Evolutionary conservation across 2,888 invertebrate species (phyloP).

Genomic region (Cylloceria caligata): DNA sequence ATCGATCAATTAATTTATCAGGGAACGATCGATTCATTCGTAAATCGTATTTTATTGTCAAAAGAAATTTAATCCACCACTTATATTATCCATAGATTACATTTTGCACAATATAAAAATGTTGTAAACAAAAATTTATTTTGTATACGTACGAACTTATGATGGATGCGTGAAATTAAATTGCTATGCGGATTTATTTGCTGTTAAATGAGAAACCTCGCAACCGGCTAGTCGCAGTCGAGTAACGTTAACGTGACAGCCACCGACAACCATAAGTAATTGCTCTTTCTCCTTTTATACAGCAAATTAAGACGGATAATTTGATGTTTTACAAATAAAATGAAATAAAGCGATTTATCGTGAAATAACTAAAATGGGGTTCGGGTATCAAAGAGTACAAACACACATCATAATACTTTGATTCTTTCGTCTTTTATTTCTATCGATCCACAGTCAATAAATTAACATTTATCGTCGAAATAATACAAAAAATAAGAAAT

Average conservation of each 20-base stretch:
- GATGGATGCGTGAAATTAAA: not conserved
- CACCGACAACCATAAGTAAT: not conserved
- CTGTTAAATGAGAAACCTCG: not conserved
- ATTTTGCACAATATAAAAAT: no score
- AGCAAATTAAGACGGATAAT: not conserved
- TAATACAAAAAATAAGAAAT: slow-evolving; percentile 76
- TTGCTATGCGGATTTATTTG: not conserved
- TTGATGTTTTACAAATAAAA: not conserved
- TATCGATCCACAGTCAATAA: slow-evolving; percentile 82
- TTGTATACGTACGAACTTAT: not conserved
- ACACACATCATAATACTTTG: slow-evolving; percentile 51
- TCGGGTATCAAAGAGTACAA: slow-evolving; percentile 17
- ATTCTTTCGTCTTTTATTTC: slow-evolving; percentile 80
- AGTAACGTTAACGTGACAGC: not conserved
- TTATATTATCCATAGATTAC: no score
- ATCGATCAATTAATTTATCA: no score
- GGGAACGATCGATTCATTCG: no score
- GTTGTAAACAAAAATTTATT: not conserved
- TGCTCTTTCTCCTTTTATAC: not conserved
- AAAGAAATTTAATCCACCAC: no score
- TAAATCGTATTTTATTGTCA: no score
- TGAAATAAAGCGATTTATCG: not conserved
- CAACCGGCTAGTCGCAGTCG: not conserved
- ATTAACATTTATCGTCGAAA: slow-evolving; percentile 80
- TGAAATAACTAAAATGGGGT: not conserved